Base-by-base conservation (phyloP, 2,888 invertebrate species). In the Sepiola atlantica region DNA sequence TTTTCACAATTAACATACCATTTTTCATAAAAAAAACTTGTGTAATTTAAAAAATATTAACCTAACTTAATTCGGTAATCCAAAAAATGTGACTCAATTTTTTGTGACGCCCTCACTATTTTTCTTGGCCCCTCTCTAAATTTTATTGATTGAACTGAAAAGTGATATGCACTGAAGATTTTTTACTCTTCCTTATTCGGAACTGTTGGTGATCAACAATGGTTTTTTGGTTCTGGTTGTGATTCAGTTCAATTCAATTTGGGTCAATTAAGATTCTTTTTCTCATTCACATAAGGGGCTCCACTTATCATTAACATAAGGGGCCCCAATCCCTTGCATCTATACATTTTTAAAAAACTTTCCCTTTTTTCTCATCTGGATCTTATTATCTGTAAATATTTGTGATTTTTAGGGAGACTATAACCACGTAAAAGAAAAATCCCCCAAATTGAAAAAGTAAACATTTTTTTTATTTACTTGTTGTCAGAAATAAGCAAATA, bases 361-460 rank as follows among this genome's bases (percentile, higher is more conserved):
- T 45, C 45, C 8, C 45, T 8, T 45, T 45, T 8, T 45, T 45
- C 45, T 8, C 45, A 45, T 77, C n/a, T 12, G 32, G 14, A 32
- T 18, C 16, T 32, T n/a, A 77, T n/a, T 61, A 61, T 77, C 77
- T 77, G 77, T 77, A 77, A n/a, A 77, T 77, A 77, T 77, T 77
- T 77, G 77, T 77, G 32, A 77, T 16, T 77, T n/a, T 14, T 77
- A n/a, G 77, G 77, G 77, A 32, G 77, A 32, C 77, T 77, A 77
- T 77, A 77, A 77, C 77, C 77, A 77, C 77, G 77, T 77, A 77
- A 77, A 77, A 77, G 77, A n/a, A 77, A 77, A 77, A 77, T 16
- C n/a, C n/a, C 77, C 14, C 14, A n/a, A 77, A 28, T 24, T 24
- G 24, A 57, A 24, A 57, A 57, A 57, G 24, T 21, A 57, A 21